A percentile compares a stretch with the other conserved stretches of the same genome.
phyloP scores from a whole-genome alignment of 1,140 invertebrate species.

The Drosophila parabipectinata region DNA sequence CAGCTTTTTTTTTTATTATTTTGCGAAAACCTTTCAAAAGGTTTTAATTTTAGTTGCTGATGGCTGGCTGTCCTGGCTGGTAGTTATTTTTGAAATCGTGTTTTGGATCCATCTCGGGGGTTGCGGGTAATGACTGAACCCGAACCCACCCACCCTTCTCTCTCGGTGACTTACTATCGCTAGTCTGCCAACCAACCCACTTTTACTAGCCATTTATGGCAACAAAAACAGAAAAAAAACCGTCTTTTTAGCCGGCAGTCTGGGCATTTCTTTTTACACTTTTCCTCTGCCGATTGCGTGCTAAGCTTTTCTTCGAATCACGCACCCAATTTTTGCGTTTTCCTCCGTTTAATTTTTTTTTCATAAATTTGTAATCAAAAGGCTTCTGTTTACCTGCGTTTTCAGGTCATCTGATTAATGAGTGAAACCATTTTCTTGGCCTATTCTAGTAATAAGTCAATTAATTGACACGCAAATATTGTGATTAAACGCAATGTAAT shows the following conservation, averaged over 20 bases:
- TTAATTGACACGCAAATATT: slow-evolving; percentile 22
- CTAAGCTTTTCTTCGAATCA: slow-evolving; percentile 9
- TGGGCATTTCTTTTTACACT: slow-evolving; percentile 31
- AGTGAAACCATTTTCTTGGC: slow-evolving; percentile 4
- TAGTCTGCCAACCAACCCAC: slow-evolving; percentile 22
- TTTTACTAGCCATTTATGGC: slow-evolving; percentile 16
- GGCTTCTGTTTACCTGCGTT: slow-evolving; percentile 14
- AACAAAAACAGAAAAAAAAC: not conserved
- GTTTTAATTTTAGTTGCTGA: slow-evolving; percentile 5
- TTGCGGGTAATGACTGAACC: slow-evolving; percentile 20
- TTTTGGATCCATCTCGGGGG: slow-evolving; percentile 20
- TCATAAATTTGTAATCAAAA: not conserved
- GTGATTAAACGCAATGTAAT: slow-evolving; percentile 5
- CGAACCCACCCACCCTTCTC: slow-evolving; percentile 24
- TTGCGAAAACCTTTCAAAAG: not conserved
- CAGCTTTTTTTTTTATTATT: not conserved
- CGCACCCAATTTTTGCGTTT: slow-evolving; percentile 18
- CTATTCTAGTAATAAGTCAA: not conserved
- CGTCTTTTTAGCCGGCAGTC: slow-evolving; percentile 31
- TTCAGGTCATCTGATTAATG: slow-evolving; percentile 14
- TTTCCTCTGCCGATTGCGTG: slow-evolving; percentile 22
- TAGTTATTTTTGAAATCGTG: slow-evolving; percentile 5
- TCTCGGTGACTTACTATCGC: not conserved
- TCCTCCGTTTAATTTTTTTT: slow-evolving; percentile 6
- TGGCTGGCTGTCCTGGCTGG: slow-evolving; percentile 4